Conservation (phyloP, 2,797 vertebrate genomes). For the Nasua narica region DNA sequence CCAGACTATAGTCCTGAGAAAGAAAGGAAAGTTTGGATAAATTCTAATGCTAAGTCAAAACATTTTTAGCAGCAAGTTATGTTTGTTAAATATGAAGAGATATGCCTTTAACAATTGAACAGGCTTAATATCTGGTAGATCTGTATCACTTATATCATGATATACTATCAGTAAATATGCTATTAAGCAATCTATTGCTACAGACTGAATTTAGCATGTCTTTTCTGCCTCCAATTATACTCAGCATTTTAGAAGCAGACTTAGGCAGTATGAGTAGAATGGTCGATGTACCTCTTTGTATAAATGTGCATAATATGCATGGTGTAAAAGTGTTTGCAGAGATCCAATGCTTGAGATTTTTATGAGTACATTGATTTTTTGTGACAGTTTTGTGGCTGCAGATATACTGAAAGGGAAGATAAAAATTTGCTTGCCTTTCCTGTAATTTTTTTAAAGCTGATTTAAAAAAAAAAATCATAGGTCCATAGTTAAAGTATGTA, state of each 20-base stretch:
- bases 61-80: conserved; percentile 38
- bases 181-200: conserved; percentile 78
- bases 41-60: not conserved
- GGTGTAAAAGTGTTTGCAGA: conserved; percentile 14
- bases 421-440: conserved; percentile 47
- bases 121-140: conserved; percentile 64
- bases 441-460: conserved; percentile 22
- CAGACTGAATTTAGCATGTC: conserved; percentile 71
- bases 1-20: not conserved
- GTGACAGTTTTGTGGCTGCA: conserved; percentile 58
- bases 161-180: conserved; percentile 72
- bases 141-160: conserved; percentile 66
- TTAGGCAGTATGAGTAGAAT: conserved; percentile 20
- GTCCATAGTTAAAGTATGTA: not conserved
- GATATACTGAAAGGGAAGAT: conserved; percentile 30
- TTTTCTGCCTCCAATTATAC: conserved; percentile 77
- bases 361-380: conserved; percentile 61
- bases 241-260: conserved; percentile 75
- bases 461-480: not conserved
- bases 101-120: conserved; percentile 62
- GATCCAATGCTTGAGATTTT: conserved; percentile 50
- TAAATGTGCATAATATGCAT: conserved; percentile 15
- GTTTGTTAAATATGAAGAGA: conserved; percentile 66
- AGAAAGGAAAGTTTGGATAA: not conserved
- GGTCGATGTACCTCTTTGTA: conserved; percentile 26